Conservation (phyloP, 2,113 vertebrate species). For the Amphilophus citrinellus region DNA sequence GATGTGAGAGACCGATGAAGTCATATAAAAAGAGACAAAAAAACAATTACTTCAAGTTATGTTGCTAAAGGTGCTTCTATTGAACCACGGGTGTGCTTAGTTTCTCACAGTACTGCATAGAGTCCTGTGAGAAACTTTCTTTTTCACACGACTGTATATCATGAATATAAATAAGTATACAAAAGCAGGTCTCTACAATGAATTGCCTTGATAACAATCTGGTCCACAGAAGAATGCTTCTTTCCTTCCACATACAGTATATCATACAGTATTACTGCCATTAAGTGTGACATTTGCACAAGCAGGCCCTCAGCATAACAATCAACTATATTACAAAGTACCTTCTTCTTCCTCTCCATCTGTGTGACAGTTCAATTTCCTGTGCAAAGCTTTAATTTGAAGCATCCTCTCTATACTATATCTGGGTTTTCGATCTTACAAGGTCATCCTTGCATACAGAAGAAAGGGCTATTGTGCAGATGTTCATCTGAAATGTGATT, state of each 20-base stretch:
- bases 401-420: constrained; percentile 50
- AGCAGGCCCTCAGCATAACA: constrained; percentile 47
- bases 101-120: neutral
- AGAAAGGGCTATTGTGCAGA: constrained; percentile 53
- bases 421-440: constrained; percentile 68
- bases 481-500: constrained; percentile 69
- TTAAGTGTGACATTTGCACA: constrained; percentile 69
- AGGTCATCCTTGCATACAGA: constrained; percentile 59
- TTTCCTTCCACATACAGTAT: constrained; percentile 1
- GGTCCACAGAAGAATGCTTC: neutral
- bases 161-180: constrained; percentile 2
- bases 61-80: neutral
- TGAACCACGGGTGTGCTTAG: neutral
- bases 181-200: neutral
- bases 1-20: neutral
- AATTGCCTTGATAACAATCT: neutral
- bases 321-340: constrained; percentile 42
- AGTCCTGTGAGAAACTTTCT: neutral
- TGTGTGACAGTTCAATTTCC: constrained; percentile 75
- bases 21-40: neutral
- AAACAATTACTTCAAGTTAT: neutral
- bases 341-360: constrained; percentile 53
- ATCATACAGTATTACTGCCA: constrained; percentile 42
- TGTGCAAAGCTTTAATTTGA: constrained; percentile 70
- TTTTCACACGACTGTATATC: neutral